Base-by-base conservation (phyloP, 2,797 vertebrate species). In the Mionectes olivaceus region DNA sequence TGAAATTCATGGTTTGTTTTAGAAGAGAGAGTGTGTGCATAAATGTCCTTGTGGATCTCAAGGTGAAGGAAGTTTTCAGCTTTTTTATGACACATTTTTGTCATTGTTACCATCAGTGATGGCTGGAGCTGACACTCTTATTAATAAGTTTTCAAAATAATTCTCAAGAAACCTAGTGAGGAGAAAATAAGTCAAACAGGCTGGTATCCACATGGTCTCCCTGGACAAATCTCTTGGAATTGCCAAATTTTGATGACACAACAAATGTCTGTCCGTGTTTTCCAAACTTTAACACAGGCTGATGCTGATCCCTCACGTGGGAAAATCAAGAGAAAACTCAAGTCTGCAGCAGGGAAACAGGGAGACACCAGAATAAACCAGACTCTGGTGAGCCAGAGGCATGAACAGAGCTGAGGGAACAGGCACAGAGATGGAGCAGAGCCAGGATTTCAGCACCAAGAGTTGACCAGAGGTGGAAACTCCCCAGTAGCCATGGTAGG, bases 131-230 rank as follows among this genome's bases (percentile, higher is more conserved):
- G 92, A 80, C 82, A 59, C 81, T 79, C 53, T 80, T 64, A 89
- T 83, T 85, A 95, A 70, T 75, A 80, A 1, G 2, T 61, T 87
- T 78, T 74, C 89, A 83, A 95, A 95, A 53, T 56, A 83, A 95
- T 68, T 89, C 93, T 93, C 86, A 68, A 73, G 92, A 46, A 93
- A 89, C 53, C 37, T 30, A 33, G 37, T 19, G 61, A 93, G 35
- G 27, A 74, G 50, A 78, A 12, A 83, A 14, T 27, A 64, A 89
- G 50, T 74, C 41, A 75, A 82, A 61, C n/a, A 75, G 65, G 55
- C 69, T 75, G 28, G 46, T 73, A 47, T 50, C 68, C 68, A 71
- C 19, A 50, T 46, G 47, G 35, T 39, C 68, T 47, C 68, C 46
- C 41, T 35, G 35, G 60, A 44, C 60, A 77, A 70, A 69, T 49